These are phyloP conservation scores for Agriopis marginaria DNA, from an alignment of 2,888 invertebrate species.

Conservation along the genomic window DNA sequence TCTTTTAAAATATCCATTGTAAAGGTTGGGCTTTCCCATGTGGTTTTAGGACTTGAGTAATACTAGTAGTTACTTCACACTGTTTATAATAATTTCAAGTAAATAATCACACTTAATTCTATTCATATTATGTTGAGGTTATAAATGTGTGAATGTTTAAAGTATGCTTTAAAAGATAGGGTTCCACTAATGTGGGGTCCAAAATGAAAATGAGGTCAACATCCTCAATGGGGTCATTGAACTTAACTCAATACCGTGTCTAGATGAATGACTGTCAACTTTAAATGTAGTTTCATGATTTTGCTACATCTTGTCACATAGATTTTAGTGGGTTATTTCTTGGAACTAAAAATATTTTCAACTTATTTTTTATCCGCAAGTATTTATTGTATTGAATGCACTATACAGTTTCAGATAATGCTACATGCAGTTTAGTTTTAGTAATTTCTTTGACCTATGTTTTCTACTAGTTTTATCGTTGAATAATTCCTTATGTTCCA, in stretches of 20 bases:
- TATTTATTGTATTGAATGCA: not conserved
- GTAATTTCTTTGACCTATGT: not conserved
- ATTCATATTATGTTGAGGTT: slow-evolving; percentile 29
- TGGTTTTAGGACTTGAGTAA: too few relatives aligned
- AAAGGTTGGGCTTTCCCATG: not conserved
- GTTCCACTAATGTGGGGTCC: slow-evolving; percentile 41
- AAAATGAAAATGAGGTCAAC: slow-evolving; percentile 57
- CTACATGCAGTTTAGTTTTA: not conserved
- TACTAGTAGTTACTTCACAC: not conserved
- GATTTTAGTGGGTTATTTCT: slow-evolving; percentile 2
- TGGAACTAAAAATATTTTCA: not conserved
- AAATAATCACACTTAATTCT: not conserved
- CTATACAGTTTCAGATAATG: not conserved
- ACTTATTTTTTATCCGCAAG: not conserved
- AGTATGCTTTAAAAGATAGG: slow-evolving; percentile 35
- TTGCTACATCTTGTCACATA: not conserved
- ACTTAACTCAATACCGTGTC: slow-evolving; percentile 47
- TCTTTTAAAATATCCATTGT: not conserved
- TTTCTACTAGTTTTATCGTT: slow-evolving; percentile 2
- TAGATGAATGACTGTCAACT: slow-evolving; percentile 39
- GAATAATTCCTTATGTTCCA: not conserved
- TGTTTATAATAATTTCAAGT: not conserved
- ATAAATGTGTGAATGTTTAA: slow-evolving; percentile 36
- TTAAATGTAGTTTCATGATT: slow-evolving; percentile 21
- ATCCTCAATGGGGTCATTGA: slow-evolving; percentile 55